Evolutionary conservation across 2,888 invertebrate genomes (phyloP), one percentile per base, ranked within the genome.

Genomic region (Harpagoxenus sublaevis): DNA sequence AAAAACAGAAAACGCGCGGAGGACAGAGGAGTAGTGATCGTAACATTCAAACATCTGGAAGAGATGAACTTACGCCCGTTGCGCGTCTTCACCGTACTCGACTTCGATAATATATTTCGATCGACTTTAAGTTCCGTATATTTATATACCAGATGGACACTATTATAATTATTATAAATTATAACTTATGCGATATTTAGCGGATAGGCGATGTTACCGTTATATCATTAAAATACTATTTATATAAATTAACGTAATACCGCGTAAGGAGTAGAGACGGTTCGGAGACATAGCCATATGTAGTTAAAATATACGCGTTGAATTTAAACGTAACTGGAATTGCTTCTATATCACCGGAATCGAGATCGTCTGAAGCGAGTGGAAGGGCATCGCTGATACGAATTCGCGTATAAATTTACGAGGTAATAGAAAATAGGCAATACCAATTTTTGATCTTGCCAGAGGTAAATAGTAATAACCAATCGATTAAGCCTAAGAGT

Each of bases 141-240:
- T 89, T 88, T 89, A 88, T 88, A 90, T 65, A 65, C 18, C 82
- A 87, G 86, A 90, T 87, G 86, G 86, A 84, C 86, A 90, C 86
- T 87, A 88, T 84, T 78, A 84, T 23, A 23, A 23, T 23, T 23
- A 23, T 23, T 23, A 23, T 23, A 23, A 23, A 23, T 23, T 23
- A 23, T 83, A 85, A 85, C 87, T 87, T 88, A 87, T 83, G 85
- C 88, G 87, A 91, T 84, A 91, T 89, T 81, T 90, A 91, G 89
- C 66, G 62, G 48, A 85, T 90, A 90, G 89, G 87, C 71, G 90
- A 93, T 94, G 94, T 94, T 94, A 94, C 92, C 94, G 94, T 94
- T 94, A 93, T 91, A 90, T 91, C 86, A 94, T 94, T 93, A 90
- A 93, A 92, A 94, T 93, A 94, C 93, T 93, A 94, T 94, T 94